A percentile compares a stretch with the other conserved stretches of the same genome.
Conservation (phyloP, 2,888 invertebrate genomes). For the Esperia sulphurella region DNA sequence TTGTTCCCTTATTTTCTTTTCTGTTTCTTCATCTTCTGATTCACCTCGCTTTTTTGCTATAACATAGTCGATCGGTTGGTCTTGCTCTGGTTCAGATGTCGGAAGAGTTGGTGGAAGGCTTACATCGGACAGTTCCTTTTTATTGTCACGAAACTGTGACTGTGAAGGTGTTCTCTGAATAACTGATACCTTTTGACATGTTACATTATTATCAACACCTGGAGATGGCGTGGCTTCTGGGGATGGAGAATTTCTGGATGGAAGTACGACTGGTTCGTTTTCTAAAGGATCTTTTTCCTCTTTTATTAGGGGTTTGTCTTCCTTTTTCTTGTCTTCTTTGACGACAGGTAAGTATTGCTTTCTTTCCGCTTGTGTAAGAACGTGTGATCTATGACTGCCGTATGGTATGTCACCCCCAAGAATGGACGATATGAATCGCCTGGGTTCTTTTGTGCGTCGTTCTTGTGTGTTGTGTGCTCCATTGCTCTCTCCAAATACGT, state of each 20-base stretch:
- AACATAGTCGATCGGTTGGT: constrained; percentile 93
- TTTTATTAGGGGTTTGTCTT: constrained; percentile 75
- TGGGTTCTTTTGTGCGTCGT: constrained; percentile 67
- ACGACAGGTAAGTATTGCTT: constrained; percentile 86
- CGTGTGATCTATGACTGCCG: constrained; percentile 86
- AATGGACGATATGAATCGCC: constrained; percentile 88
- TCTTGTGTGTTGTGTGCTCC: constrained; percentile 45
- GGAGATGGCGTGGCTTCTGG: constrained; percentile 81
- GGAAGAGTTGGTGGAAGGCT: constrained; percentile 73
- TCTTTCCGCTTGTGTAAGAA: constrained; percentile 89
- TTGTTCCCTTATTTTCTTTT: constrained; percentile 83
- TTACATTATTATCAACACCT: constrained; percentile 82
- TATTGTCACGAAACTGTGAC: constrained; percentile 66
- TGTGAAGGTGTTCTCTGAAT: constrained; percentile 88
- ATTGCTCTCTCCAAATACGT: constrained; percentile 70
- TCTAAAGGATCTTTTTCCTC: constrained; percentile 84
- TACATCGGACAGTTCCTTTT: constrained; percentile 70
- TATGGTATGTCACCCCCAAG: constrained; percentile 90
- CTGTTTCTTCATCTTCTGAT: constrained; percentile 83
- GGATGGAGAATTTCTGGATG: constrained; percentile 67
- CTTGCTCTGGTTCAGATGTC: constrained; percentile 84
- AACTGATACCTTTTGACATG: constrained; percentile 86
- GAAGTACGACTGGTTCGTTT: constrained; percentile 80
- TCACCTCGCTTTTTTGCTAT: constrained; percentile 89
- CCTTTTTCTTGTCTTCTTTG: constrained; percentile 76